A percentile compares a stretch with the other conserved stretches of the same genome.
Conservation (phyloP, 2,888 invertebrate genomes). For the Ptilodon capucinus region DNA sequence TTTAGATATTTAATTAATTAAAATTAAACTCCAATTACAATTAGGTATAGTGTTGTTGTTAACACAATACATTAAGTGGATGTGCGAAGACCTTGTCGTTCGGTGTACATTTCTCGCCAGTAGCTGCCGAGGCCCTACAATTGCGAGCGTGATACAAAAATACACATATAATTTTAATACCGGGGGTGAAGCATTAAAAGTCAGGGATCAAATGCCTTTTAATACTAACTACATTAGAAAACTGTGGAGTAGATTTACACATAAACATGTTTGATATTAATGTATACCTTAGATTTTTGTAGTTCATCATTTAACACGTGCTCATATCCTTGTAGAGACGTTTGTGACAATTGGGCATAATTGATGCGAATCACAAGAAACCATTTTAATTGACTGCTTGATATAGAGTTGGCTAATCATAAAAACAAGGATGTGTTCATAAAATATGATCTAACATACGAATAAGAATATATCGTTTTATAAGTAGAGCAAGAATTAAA, state of each 20-base stretch:
- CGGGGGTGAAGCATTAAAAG: constrained; percentile 83
- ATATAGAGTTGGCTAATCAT: too few species aligned
- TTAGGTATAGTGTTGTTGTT: constrained; percentile 12
- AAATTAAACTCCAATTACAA: neutral
- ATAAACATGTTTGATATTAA: too few species aligned
- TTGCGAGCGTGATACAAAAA: constrained; percentile 81
- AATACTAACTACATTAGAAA: constrained; percentile 50
- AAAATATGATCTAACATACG: too few species aligned
- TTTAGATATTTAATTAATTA: neutral
- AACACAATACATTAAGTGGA: constrained; percentile 43
- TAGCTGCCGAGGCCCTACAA: constrained; percentile 76
- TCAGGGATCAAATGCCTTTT: constrained; percentile 83
- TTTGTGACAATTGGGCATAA: too few species aligned
- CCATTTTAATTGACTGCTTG: too few species aligned
- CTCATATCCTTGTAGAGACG: too few species aligned
- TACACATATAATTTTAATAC: constrained; percentile 81
- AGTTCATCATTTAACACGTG: too few species aligned
- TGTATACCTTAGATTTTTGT: too few species aligned
- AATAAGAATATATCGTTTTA: too few species aligned
- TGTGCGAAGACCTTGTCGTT: constrained; percentile 67
- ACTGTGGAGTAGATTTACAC: constrained; percentile 42
- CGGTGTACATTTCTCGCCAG: constrained; percentile 65
- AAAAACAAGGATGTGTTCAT: too few species aligned
- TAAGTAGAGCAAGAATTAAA: too few species aligned
- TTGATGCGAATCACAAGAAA: too few species aligned